Conservation (phyloP, 2,888 invertebrate genomes). For the Poecilobothrus nobilitatus region DNA sequence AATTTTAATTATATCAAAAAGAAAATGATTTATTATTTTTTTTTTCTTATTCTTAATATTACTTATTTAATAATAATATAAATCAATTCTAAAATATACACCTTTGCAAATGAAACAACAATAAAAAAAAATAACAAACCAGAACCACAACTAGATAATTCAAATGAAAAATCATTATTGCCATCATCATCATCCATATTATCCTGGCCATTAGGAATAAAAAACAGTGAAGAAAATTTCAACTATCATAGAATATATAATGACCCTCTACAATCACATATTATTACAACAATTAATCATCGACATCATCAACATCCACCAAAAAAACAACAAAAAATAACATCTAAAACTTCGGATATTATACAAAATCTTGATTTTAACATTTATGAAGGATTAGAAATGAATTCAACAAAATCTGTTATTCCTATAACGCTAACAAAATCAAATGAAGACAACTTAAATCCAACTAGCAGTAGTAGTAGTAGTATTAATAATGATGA, state of each 20-base stretch:
- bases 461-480: not conserved
- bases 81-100: too few relatives aligned
- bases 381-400: too few relatives aligned
- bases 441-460: not conserved
- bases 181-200: not conserved
- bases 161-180: too few relatives aligned
- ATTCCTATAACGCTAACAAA: not conserved
- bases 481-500: not conserved
- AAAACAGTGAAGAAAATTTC: not conserved
- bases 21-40: not conserved
- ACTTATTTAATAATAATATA: not conserved
- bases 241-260: slow-evolving; percentile 1
- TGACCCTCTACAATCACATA: not conserved
- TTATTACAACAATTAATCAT: not conserved
- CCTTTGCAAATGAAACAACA: too few relatives aligned
- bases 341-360: too few relatives aligned
- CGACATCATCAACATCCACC: too few relatives aligned
- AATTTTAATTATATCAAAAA: not conserved
- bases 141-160: too few relatives aligned
- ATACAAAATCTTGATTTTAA: too few relatives aligned
- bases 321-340: too few relatives aligned
- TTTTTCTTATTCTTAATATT: not conserved
- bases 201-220: not conserved
- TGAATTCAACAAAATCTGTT: not conserved
- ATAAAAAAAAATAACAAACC: too few relatives aligned